These are phyloP conservation scores for Atractosteus spatula DNA, from an alignment of 2,113 vertebrate species.

Conservation along the genomic window DNA sequence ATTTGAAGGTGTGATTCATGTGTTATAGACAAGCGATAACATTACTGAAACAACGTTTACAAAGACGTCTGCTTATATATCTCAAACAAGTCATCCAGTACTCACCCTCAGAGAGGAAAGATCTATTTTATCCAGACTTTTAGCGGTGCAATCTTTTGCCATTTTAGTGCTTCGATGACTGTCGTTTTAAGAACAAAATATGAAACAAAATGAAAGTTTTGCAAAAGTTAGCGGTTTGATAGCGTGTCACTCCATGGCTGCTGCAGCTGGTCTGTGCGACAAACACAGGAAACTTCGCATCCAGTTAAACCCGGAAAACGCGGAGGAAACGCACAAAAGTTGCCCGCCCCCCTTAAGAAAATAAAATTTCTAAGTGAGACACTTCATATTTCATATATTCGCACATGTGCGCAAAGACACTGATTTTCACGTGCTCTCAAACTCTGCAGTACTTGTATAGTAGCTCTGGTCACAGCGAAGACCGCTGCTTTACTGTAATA, in stretches of 20 bases:
- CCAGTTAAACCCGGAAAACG: constrained; percentile 44
- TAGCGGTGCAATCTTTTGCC: constrained; percentile 71
- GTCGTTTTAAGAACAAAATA: constrained; percentile 6
- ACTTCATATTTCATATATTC: no score
- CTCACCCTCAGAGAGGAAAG: constrained; percentile 76
- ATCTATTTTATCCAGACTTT: constrained; percentile 78
- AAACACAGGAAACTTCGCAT: constrained; percentile 61
- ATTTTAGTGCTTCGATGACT: constrained; percentile 45
- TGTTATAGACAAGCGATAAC: neutral
- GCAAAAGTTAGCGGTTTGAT: constrained; percentile 42
- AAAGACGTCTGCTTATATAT: neutral
- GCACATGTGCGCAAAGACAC: no score
- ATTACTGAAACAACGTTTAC: constrained; percentile 11
- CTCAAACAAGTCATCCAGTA: constrained; percentile 7
- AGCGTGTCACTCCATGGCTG: constrained; percentile 47
- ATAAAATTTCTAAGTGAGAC: no score
- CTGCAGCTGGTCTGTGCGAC: constrained; percentile 28
- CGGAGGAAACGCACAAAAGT: constrained; percentile 36
- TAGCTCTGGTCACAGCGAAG: no score
- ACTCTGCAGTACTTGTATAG: no score
- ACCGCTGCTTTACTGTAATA: no score
- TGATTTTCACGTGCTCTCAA: no score
- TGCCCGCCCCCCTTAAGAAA: constrained; percentile 10
- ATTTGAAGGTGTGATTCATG: neutral
- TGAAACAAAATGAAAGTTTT: constrained; percentile 8